A percentile compares a stretch with the other conserved stretches of the same genome.
These are phyloP conservation scores for Knipowitschia caucasica DNA, from an alignment of 2,797 vertebrate species.

Conservation along the genomic window DNA sequence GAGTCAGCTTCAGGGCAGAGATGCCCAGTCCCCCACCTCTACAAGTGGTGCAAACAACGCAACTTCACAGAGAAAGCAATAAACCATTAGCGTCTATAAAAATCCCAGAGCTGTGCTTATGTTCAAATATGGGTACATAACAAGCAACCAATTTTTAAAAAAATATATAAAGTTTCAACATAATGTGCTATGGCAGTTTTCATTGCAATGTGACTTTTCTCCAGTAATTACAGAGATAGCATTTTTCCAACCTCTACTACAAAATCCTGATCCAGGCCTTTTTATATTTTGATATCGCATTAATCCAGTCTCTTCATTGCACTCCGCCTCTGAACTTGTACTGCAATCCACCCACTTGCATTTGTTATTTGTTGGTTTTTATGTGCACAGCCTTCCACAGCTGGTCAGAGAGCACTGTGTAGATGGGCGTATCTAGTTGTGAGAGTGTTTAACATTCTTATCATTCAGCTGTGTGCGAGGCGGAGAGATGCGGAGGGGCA, in stretches of 20 bases:
- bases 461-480: conserved; percentile 67
- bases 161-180: no score
- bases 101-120: no score
- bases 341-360: conserved; percentile 1
- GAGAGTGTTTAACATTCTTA: conserved; percentile 79
- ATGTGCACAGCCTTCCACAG: conserved; percentile 9
- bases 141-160: no score
- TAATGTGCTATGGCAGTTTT: no score
- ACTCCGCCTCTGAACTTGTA: conserved; percentile 4
- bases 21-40: no score
- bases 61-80: no score
- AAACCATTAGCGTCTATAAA: no score
- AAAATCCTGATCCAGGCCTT: background rate
- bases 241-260: background rate
- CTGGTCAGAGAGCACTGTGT: conserved; percentile 36
- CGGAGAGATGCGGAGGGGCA: conserved; percentile 61
- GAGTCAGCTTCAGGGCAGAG: no score
- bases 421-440: conserved; percentile 57
- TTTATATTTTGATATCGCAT: background rate
- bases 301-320: background rate
- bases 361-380: conserved; percentile 13
- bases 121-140: no score
- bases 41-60: no score
- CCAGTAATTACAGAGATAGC: background rate
- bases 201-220: no score